phyloP scores from a whole-genome alignment of 2,113 vertebrate genomes.

The Pitta sordida region DNA sequence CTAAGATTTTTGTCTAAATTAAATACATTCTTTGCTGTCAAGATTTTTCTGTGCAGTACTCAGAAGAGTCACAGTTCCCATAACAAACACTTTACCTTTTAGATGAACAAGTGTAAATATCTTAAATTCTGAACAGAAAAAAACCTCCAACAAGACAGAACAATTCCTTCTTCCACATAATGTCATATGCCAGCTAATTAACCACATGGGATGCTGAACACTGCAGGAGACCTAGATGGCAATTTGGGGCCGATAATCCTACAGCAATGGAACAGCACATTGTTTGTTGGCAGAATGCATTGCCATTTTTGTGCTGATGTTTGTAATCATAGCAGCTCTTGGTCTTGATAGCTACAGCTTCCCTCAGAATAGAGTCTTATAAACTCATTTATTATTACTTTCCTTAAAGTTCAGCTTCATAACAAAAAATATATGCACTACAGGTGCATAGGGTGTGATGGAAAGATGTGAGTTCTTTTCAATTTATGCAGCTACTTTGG shows the following conservation, averaged over 20 bases:
- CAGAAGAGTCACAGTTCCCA: neutral
- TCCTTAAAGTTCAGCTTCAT: neutral
- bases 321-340: neutral
- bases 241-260: conserved; percentile 22
- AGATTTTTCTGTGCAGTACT: neutral
- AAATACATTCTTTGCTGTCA: neutral
- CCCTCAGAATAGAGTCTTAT: neutral
- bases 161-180: conserved; percentile 23
- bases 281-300: conserved; percentile 45
- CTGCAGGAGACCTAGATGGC: conserved; percentile 52
- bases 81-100: neutral
- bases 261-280: neutral
- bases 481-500: neutral
- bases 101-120: neutral
- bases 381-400: neutral
- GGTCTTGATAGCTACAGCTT: neutral
- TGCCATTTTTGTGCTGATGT: conserved; percentile 15
- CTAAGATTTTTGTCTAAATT: neutral
- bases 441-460: neutral
- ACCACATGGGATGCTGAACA: conserved; percentile 28
- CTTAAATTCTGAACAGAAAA: neutral
- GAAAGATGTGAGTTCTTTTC: neutral
- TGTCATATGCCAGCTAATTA: conserved; percentile 36
- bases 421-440: neutral
- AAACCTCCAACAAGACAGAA: neutral